Conservation (phyloP, 2,113 vertebrate genomes). For the Rhinolophus sinicus region DNA sequence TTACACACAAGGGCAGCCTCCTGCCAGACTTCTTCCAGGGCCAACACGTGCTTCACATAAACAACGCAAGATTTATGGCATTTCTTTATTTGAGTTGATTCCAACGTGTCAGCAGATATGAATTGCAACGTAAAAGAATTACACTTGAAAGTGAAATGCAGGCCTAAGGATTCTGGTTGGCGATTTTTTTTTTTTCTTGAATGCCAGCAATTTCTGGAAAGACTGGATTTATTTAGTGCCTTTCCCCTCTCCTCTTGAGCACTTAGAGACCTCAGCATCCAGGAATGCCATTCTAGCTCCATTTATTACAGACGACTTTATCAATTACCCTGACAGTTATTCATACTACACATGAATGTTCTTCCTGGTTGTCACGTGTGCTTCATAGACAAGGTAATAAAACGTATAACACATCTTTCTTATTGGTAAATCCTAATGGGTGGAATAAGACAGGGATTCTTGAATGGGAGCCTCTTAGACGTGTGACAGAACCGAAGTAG, state of each 20-base stretch:
- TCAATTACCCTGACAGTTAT: constrained; percentile 75
- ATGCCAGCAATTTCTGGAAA: constrained; percentile 68
- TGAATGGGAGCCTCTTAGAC: constrained; percentile 43
- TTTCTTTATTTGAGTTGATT: constrained; percentile 71
- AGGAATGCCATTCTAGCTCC: constrained; percentile 30
- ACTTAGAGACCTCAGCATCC: constrained; percentile 62
- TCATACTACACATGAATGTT: constrained; percentile 56
- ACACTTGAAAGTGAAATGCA: constrained; percentile 73
- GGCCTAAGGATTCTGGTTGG: constrained; percentile 58
- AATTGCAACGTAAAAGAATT: constrained; percentile 77
- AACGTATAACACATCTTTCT: constrained; percentile 61
- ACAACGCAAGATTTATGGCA: constrained; percentile 68
- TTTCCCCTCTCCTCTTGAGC: not conserved
- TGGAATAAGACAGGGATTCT: constrained; percentile 24
- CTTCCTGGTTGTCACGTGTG: constrained; percentile 68
- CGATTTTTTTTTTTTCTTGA: constrained; percentile 32
- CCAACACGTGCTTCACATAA: constrained; percentile 54
- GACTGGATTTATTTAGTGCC: constrained; percentile 67
- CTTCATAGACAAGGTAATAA: constrained; percentile 72
- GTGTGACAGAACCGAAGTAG: constrained; percentile 22
- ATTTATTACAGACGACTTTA: constrained; percentile 70
- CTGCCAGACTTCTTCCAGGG: not conserved
- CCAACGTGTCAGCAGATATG: constrained; percentile 71
- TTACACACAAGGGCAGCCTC: not conserved
- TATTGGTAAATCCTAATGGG: constrained; percentile 64